Base-by-base conservation (phyloP, 2,797 vertebrate genomes). In the Graptemys geographica region DNA sequence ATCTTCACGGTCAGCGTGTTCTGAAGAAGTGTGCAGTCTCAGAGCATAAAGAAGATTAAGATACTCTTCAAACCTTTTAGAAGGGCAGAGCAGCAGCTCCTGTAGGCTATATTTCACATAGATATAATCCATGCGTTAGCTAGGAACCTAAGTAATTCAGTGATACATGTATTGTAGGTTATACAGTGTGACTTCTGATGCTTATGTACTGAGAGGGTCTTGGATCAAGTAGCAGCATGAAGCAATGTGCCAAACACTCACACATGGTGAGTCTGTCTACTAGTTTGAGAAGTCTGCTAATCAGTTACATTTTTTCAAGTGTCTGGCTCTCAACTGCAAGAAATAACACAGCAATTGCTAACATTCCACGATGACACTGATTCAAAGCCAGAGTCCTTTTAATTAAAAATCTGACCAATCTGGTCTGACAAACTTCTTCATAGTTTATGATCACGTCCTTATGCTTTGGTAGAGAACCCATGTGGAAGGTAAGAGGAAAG, bases 61-160 rank as follows among this genome's bases (percentile, higher is more conserved):
- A 11, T 99, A 99, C 88, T 99, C 99, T 82, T 98, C 98, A 4
- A 99, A 95, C 57, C 99, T 98, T 92, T 93, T 98, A 44, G 97
- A 97, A 2, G 99, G 99, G 88, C 96, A 97, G 84, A 99, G 94
- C 90, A 99, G 97, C 94, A 99, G 97, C 96, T 99, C 99, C 81
- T 98, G 99, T 6, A 99, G 98, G 96, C 99, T 99, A 91, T 86
- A 81, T 41, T n/a, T 15, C 44, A 79, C 56, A 93, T 3, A 94
- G 18, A 85, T n/a, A 53, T 41, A 65, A 85, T 81, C 5, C 53
- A 76, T 65, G 18, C 4, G 28, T 84, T 92, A 55, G 47, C 74
- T 81, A 78, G 41, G 65, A 57, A 49, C 49, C 37, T 21, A 41
- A 8, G 5, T 44, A 37, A 65, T 25, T 74, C 31, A 41, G n/a